Base-by-base conservation (phyloP, 2,113 vertebrate genomes). In the Lutjanus erythropterus region DNA sequence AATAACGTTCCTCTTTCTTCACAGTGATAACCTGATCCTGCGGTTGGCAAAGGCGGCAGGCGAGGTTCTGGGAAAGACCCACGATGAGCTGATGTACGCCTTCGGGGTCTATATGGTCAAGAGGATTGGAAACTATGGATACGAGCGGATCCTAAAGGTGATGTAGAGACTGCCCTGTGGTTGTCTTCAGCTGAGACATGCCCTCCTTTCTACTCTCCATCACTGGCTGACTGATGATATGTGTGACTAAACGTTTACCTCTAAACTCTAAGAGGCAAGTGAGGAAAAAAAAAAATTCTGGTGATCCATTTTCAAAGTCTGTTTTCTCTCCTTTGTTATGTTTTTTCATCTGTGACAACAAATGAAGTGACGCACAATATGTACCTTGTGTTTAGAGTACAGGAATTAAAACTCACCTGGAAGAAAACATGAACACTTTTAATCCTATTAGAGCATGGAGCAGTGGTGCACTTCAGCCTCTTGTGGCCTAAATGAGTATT, bases 71-170 rank as follows among this genome's bases (percentile, higher is more conserved):
- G 93, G 94, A 29, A 95, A 95, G 77, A 95, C 93, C 18, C 94
- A 95, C 0, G 94, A 95, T 47, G 95, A 95, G 86, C 90, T 95
- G 60, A 95, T 95, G 94, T 95, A 95, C 11, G 93, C 94, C 49
- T 95, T 95, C 8, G 94, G 94, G 12, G 94, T 95, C 60, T 95
- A 95, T 31, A 95, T 95, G 94, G 94, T 95, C 14, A 95, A 95
- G 78, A 91, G 91, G 78, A 95, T 94, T 10, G 93, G 94, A 52
- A 95, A 95, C 85, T 95, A 95, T 10, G 92, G 94, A 58, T 95
- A 95, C 10, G 94, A 95, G 71, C 84, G 92, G 21, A 95, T 95
- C 61, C 86, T 95, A 9, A 95, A 95, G 92, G 94, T 95, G 67
- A 80, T 12, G 6, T 5, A 6, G n/a, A n/a, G n/a, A n/a, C n/a